Conservation (phyloP, 2,797 vertebrate species). For the Sparidentex hasta region DNA sequence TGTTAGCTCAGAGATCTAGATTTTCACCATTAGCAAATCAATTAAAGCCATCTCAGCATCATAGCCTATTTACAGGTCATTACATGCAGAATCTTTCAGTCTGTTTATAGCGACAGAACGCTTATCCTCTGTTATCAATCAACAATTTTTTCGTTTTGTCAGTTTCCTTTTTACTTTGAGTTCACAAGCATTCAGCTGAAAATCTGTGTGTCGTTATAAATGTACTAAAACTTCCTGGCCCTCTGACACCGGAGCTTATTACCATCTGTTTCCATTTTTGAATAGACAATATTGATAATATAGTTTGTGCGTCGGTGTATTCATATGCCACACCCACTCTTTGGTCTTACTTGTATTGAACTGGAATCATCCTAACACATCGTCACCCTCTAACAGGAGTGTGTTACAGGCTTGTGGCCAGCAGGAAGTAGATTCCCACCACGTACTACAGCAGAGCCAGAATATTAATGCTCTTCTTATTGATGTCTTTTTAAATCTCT, state of each 20-base stretch:
- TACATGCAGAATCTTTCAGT: background rate
- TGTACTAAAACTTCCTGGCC: background rate
- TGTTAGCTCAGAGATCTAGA: background rate
- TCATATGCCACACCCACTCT: background rate
- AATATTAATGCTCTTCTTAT: conserved; percentile 36
- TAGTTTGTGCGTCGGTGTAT: background rate
- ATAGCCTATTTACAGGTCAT: background rate
- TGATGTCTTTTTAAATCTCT: conserved; percentile 46
- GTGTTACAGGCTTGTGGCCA: conserved; percentile 22
- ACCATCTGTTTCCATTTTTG: background rate
- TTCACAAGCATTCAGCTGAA: background rate
- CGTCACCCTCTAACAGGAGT: background rate
- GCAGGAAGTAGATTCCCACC: conserved; percentile 35
- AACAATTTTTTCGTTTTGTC: too few relatives aligned
- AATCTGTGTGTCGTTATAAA: background rate
- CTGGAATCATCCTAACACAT: conserved; percentile 3
- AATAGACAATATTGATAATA: background rate
- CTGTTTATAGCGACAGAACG: background rate
- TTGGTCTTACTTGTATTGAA: conserved; percentile 3
- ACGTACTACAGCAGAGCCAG: conserved; percentile 21
- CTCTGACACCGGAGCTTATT: background rate
- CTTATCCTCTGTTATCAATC: background rate
- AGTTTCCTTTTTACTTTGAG: background rate
- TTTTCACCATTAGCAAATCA: conserved; percentile 15
- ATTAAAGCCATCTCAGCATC: conserved; percentile 4